phyloP scores from a whole-genome alignment of 2,888 invertebrate species.

The Cerastoderma edule region DNA sequence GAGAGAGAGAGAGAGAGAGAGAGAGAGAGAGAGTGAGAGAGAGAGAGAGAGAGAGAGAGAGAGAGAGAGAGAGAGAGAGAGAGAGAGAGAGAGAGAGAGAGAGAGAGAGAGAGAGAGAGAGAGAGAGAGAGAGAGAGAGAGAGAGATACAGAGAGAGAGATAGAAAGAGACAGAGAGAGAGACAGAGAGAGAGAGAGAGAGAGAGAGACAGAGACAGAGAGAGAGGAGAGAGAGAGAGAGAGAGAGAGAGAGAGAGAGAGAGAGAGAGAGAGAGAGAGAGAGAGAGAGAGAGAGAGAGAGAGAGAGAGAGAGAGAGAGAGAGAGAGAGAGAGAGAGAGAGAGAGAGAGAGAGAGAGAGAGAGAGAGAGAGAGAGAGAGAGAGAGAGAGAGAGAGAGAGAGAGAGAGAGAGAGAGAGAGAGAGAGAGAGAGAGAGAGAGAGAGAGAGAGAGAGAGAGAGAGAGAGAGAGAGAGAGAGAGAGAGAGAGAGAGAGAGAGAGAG shows the following conservation, averaged over 20 bases:
- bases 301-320: conserved; percentile 26
- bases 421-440: conserved; percentile 31
- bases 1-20: conserved; percentile 21
- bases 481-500: conserved; percentile 25
- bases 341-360: conserved; percentile 12
- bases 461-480: conserved; percentile 6
- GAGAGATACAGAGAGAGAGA: too few relatives aligned
- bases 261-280: conserved; percentile 12
- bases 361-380: conserved; percentile 12
- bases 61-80: conserved; percentile 18
- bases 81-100: conserved; percentile 24
- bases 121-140: conserved; percentile 6
- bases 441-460: conserved; percentile 29
- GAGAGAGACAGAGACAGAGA: conserved; percentile 26
- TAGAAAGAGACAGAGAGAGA: conserved; percentile 29
- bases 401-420: conserved; percentile 33
- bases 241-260: conserved; percentile 25
- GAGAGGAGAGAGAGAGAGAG: conserved; percentile 33
- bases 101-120: conserved; percentile 12
- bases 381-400: conserved; percentile 25
- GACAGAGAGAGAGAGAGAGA: conserved; percentile 32
- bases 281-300: conserved; percentile 23
- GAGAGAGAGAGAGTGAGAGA: conserved; percentile 5
- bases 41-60: conserved; percentile 5
- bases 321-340: conserved; percentile 22